These are phyloP conservation scores for Yoshiicerus persimilis DNA, from an alignment of 1,140 invertebrate species.

Conservation along the genomic window DNA sequence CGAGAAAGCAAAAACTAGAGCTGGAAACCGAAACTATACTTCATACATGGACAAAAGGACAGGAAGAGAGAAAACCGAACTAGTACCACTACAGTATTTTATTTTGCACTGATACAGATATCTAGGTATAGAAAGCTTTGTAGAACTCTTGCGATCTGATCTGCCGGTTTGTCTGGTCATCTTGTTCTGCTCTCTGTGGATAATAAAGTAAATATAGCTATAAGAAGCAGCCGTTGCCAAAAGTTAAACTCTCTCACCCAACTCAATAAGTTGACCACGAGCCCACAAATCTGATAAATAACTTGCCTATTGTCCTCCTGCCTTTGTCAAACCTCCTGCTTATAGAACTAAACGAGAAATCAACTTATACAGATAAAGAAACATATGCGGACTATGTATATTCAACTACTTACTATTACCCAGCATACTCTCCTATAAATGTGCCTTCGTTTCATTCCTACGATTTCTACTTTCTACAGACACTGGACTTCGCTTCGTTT, in stretches of 20 bases:
- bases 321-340: background rate
- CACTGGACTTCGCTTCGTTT: no score
- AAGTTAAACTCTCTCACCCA: constrained; percentile 12
- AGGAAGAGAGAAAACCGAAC: no score
- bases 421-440: no score
- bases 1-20: background rate
- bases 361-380: background rate
- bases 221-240: constrained; percentile 13
- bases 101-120: no score
- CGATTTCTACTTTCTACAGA: no score
- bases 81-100: no score
- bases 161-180: background rate
- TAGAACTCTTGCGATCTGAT: background rate
- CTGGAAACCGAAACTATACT: no score
- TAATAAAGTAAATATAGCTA: constrained; percentile 21
- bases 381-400: background rate
- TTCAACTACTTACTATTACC: background rate
- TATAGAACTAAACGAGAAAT: background rate
- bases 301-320: constrained; percentile 6
- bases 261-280: constrained; percentile 19
- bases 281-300: constrained; percentile 20
- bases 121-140: background rate
- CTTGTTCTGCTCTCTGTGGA: background rate
- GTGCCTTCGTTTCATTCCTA: no score
- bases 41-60: background rate